These are phyloP conservation scores for Sceloporus undulatus DNA, from an alignment of 2,113 vertebrate genomes.

Conservation along the genomic window DNA sequence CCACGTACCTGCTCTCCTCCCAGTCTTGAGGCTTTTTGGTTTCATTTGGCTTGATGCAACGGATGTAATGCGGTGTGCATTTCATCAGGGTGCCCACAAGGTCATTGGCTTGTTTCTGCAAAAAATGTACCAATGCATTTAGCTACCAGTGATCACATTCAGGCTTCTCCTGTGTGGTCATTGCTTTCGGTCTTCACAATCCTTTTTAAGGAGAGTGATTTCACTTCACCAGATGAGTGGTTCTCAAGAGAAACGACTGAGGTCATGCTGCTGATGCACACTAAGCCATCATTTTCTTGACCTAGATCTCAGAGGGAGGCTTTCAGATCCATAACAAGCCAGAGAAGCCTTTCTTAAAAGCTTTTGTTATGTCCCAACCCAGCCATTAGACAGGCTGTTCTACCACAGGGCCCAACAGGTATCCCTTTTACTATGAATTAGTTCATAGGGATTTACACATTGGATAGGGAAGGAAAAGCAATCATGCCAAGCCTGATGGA, in stretches of 20 bases:
- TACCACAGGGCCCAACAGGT: not conserved
- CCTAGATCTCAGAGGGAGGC: not conserved
- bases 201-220: not conserved
- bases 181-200: not conserved
- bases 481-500: too few species aligned
- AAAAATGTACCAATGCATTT: not conserved
- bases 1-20: constrained; percentile 93
- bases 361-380: not conserved
- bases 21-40: constrained; percentile 96
- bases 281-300: not conserved
- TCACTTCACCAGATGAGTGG: not conserved
- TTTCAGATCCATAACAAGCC: not conserved
- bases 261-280: not conserved
- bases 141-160: too few species aligned
- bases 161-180: too few species aligned
- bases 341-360: not conserved
- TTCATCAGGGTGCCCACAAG: constrained; percentile 97
- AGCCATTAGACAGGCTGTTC: not conserved
- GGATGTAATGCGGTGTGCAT: constrained; percentile 98
- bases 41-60: constrained; percentile 98
- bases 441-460: not conserved
- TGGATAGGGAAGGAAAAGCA: too few species aligned
- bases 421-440: not conserved
- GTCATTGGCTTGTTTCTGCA: constrained; percentile 97
- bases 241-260: not conserved